Conservation (phyloP, 1,140 invertebrate species). For the Oryctes rhinoceros region DNA sequence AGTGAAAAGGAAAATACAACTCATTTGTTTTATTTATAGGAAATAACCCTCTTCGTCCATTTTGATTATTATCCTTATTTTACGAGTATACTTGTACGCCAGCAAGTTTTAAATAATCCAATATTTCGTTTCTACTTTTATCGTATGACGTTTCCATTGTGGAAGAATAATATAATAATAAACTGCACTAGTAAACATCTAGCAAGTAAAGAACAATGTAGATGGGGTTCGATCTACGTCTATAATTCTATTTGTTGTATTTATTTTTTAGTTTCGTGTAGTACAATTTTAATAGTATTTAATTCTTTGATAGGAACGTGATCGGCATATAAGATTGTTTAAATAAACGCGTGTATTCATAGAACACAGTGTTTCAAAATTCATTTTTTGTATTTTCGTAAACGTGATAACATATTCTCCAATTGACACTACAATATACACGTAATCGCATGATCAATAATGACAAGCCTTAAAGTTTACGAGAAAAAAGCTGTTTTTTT, state of each 20-base stretch:
- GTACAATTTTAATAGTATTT: constrained; percentile 37
- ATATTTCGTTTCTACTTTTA: too few species aligned
- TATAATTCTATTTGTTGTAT: constrained; percentile 19
- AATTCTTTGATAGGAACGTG: constrained; percentile 22
- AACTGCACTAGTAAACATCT: constrained; percentile 24
- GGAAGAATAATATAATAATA: constrained; percentile 9
- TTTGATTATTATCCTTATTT: too few species aligned
- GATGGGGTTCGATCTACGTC: constrained; percentile 1
- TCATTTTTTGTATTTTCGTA: background rate
- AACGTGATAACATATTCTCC: background rate
- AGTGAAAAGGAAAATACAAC: too few species aligned
- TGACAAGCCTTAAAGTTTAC: background rate
- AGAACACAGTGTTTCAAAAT: constrained; percentile 26
- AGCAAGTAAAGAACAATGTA: constrained; percentile 1
- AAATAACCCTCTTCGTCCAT: too few species aligned
- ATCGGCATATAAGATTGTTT: background rate
- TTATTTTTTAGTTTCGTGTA: constrained; percentile 31
- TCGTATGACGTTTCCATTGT: constrained; percentile 3
- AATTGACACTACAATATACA: background rate
- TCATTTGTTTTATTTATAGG: too few species aligned
- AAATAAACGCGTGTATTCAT: background rate
- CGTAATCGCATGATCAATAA: constrained; percentile 17
- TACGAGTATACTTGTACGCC: too few species aligned
- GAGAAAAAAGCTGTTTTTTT: background rate
- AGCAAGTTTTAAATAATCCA: too few species aligned